These are phyloP conservation scores for Antedon bifida DNA, from an alignment of 35 echinoderm and acorn worm species.

Conservation along the genomic window DNA sequence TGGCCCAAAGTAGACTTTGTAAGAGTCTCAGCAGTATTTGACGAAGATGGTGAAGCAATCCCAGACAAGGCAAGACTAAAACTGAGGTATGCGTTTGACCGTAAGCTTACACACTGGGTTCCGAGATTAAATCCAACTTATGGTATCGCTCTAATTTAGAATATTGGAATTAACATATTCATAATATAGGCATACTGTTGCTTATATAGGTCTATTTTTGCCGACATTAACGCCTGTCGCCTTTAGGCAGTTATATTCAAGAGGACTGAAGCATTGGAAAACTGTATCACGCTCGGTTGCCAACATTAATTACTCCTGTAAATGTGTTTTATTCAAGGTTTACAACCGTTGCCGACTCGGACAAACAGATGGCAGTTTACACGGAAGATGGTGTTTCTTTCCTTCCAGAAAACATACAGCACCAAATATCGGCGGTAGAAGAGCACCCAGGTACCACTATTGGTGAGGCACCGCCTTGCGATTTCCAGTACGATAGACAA, in stretches of 20 bases:
- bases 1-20: slow-evolving; percentile 51
- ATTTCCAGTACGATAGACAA: slow-evolving; percentile 21
- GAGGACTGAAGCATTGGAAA: no score
- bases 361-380: slow-evolving; percentile 40
- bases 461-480: slow-evolving; percentile 10
- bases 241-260: no score
- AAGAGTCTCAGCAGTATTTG: slow-evolving; percentile 40
- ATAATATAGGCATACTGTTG: no score
- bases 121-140: not conserved
- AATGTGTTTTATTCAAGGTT: slow-evolving; percentile 15
- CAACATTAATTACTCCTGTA: no score
- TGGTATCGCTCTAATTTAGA: not conserved
- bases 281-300: no score
- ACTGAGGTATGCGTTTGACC: slow-evolving; percentile 29
- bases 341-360: slow-evolving; percentile 37
- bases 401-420: slow-evolving; percentile 28
- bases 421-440: slow-evolving; percentile 12
- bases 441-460: slow-evolving; percentile 15
- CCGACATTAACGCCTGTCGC: no score
- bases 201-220: no score
- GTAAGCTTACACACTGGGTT: no score
- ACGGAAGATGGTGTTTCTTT: slow-evolving; percentile 7
- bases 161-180: not conserved
- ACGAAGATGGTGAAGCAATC: slow-evolving; percentile 31
- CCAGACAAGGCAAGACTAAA: slow-evolving; percentile 26